Evolutionary conservation across 2,888 invertebrate species (phyloP), one percentile per base, ranked within the genome.

Genomic region (Sarcophaga subvicina): DNA sequence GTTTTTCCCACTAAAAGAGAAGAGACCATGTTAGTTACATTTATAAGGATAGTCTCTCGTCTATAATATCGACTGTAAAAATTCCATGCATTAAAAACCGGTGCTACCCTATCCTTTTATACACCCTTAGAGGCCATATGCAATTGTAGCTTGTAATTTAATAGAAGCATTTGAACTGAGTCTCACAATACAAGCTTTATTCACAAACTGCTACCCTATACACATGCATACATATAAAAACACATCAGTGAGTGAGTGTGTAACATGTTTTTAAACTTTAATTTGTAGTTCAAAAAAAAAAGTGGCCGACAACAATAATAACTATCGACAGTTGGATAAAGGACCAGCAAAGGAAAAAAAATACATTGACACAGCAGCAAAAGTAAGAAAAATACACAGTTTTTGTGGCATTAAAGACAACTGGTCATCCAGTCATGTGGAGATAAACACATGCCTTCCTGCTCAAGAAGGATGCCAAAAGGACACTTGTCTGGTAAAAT

Each of bases 141-240:
- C 73, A 79, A 59, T 59, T 49, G 60, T 59, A 49, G 75, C 64
- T 76, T 67, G 60, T 67, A 83, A 62, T 83, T 79, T 79, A 86
- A 72, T 80, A 80, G 76, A 86, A 76, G 17, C 82, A 71, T 82
- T 79, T 71, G 82, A 82, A 86, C 71, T 79, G 76, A 76, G 79
- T 79, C 76, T 71, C 3, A 76, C 45, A 71, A 82, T 37, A 47
- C 72, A 17, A 22, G 73, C 45, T 70, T 4, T 20, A 20, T 4
- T 14, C n/a, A 20, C 27, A 49, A 47, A 37, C 63, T 63, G 6
- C 25, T 59, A 37, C 20, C 27, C 59, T 37, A 37, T 37, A 22
- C 17, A 59, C 22, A 25, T 10, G 59, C 49, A 64, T 10, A 63
- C 49, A 64, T 27, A 11, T 27, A 37, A 10, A 10, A 37, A 10